Evolutionary conservation across 1,140 invertebrate genomes (phyloP), one percentile per base, ranked within the genome.

Genomic region (Scaptomyza montana): DNA sequence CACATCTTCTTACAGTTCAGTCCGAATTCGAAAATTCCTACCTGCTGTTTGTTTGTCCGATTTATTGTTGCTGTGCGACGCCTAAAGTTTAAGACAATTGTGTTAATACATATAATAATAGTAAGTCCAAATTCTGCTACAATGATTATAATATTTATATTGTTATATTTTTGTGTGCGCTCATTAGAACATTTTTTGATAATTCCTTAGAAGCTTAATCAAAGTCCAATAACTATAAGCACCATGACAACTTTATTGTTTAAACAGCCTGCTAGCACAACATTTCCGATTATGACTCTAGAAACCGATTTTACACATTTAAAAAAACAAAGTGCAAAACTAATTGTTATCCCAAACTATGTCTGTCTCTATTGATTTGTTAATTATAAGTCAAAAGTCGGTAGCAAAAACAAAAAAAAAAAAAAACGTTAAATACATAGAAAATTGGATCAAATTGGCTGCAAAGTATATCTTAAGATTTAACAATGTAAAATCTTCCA

Each of bases 51-150:
- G 80, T 84, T 84, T 87, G 84, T 87, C 84, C 84, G 84, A 87
- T 87, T 61, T 78, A 85, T 85, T 77, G 84, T 86, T 86, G 82
- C 82, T 87, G 85, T 87, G 85, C 84, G 78, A 89, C 85, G 54
- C 67, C 51, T 85, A 80, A 65, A 68, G 45, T 59, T 61, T 87
- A 86, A 86, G 74, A 62, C 56, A 87, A 61, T 56, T 68, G 71
- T 87, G 82, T 87, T 85, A 70, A 66, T 84, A 72, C 63, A 64
- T 46, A 46, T 78, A 70, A 54, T 46, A 73, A 54, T 49, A 73
- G 16, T 87, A 87, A 86, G 82, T 43, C 16, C n/a, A 50, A 68
- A 63, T 39, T n/a, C 43, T 49, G 54, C 49, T 71, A 64, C 59
- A n/a, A 62, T 57, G 5, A 36, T 36, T 63, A 60, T 47, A 21